Conservation (phyloP, 2,888 invertebrate genomes). For the Calameuta idolon region DNA sequence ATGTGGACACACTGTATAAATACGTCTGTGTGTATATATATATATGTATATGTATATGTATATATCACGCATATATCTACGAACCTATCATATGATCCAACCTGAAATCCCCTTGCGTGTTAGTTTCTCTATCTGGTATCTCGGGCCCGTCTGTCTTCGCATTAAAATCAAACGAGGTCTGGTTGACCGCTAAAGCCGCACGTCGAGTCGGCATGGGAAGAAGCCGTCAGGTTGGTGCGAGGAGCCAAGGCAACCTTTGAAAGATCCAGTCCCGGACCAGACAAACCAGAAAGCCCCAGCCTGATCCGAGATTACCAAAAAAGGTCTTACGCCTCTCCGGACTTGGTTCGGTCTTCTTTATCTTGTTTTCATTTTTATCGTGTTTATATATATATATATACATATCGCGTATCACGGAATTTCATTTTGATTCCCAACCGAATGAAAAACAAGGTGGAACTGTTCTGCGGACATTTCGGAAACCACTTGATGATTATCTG, state of each 20-base stretch:
- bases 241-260: constrained; percentile 40
- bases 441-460: constrained; percentile 6
- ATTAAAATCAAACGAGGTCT: constrained; percentile 6
- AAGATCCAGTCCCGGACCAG: constrained; percentile 48
- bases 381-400: background rate
- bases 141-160: background rate
- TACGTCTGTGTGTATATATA: background rate
- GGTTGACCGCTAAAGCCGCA: constrained; percentile 5
- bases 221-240: constrained; percentile 14
- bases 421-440: background rate
- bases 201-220: background rate
- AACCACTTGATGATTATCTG: background rate
- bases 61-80: background rate
- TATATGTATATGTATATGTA: background rate
- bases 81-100: background rate
- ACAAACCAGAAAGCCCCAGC: constrained; percentile 43
- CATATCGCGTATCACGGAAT: background rate
- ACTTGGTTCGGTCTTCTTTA: constrained; percentile 25
- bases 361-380: constrained; percentile 22
- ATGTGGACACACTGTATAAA: background rate
- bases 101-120: background rate
- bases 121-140: background rate
- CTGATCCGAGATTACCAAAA: constrained; percentile 48
- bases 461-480: background rate
- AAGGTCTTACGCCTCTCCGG: constrained; percentile 48